Base-by-base conservation (phyloP, 1,140 invertebrate genomes). In the Brachionus manjavacas region DNA sequence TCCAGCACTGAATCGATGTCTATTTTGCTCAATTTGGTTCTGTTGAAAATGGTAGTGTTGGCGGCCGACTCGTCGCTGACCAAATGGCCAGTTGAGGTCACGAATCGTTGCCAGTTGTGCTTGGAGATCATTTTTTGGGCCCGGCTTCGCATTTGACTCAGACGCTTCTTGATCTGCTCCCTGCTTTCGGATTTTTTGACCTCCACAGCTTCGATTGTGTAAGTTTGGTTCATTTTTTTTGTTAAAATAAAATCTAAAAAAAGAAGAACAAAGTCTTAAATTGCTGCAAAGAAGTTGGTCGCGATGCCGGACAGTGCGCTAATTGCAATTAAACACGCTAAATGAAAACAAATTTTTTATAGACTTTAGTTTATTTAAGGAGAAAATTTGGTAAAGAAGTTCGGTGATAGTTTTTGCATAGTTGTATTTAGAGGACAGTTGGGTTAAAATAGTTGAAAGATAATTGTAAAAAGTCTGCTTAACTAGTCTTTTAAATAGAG, bases 311-410 rank as follows among this genome's bases (percentile, higher is more conserved):
- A 72, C 68, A 72, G n/a, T 72, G 68, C 68, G 68, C 31, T 41
- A 72, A 39, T 23, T 39, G 35, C 68, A 72, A 72, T 72, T 72
- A 72, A 39, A 41, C 31, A 72, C 68, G 68, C 68, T 72, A 72
- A 72, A 72, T 39, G 68, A 72, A 72, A 72, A 72, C 68, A 72
- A 72, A 72, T 39, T 72, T 70, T 68, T 68, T 68, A 68, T 72
- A 41, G 68, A 72, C 68, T 72, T 72, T 41, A 72, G 68, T 39
- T 41, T 72, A 68, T 68, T 68, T 68, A 68, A n/a, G 25, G n/a
- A 39, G 25, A 68, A 39, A 72, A 72, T 72, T 72, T 72, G 68
- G 68, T 72, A 72, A 20, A 39, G 52, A 60, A 60, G n/a, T 23
- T 60, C n/a, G 52, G 11, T 72, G 31, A 41, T 20, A 72, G 31